Evolutionary conservation across 1,140 invertebrate species (phyloP), one percentile per base, ranked within the genome.

Genomic region (Aphaenogaster floridana): DNA sequence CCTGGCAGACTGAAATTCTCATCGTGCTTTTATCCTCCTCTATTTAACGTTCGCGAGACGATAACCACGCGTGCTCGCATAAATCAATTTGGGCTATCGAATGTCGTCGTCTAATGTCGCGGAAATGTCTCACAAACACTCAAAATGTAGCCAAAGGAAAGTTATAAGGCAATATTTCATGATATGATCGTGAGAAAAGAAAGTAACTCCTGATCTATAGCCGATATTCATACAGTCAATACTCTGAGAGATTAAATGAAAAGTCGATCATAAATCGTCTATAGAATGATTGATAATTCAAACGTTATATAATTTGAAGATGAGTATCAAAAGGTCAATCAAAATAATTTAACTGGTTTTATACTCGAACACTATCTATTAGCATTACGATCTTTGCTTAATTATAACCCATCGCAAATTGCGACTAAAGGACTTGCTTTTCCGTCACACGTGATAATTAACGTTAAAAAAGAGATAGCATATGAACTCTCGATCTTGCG

Each of bases 301-400:
- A 15, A 21, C 34, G 11, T 80, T 80, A 80, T 9, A 42, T 80
- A 80, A 80, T 68, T 52, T 36, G 13, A n/a, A 34, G 61, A 78
- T 48, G 15, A 21, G 63, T 39, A 52, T 52, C 15, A 9, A 79
- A 79, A 79, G 61, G 28, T 39, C 42, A 48, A 13, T 48, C 45
- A 11, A 21, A 52, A 68, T 68, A 42, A 39, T 17, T 15, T 36
- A 79, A 48, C 59, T 8, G 59, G 28, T 64, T 79, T 64, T 63
- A 13, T 48, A 28, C 42, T 0, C 21, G 9, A 45, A 68, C 42
- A 8, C 39, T 21, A 42, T 48, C 4, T 68, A 52, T 68, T 63
- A 34, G 39, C 7, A 42, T 63, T 39, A 39, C n/a, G 17, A 39
- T 64, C 17, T 66, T 48, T 50, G 34, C 45, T 48, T 80, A 66